Conservation (phyloP, 2,113 vertebrate genomes). For the Potamarius usumacintae region DNA sequence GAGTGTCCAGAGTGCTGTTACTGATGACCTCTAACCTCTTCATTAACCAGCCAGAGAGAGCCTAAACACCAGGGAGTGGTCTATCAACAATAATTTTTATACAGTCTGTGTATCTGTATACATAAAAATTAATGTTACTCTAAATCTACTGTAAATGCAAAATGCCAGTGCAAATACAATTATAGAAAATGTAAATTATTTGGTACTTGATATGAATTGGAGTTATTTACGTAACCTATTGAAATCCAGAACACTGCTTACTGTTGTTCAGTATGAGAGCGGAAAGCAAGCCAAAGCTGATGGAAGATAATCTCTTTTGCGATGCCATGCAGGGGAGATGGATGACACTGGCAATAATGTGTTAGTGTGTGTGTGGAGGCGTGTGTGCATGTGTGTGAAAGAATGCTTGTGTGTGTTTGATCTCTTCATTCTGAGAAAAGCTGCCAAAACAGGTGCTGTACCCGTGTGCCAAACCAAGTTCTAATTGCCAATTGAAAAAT, state of each 20-base stretch:
- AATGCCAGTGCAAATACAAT: neutral
- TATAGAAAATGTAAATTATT: neutral
- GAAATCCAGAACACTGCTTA: neutral
- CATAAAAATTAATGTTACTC: neutral
- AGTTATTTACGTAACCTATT: neutral
- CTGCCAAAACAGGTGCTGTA: conserved; percentile 55
- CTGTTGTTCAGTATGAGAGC: neutral
- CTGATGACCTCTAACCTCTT: conserved; percentile 30
- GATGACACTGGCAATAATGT: conserved; percentile 38
- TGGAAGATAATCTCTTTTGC: conserved; percentile 28
- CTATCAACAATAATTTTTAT: neutral
- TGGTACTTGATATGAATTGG: neutral
- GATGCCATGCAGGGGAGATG: conserved; percentile 41
- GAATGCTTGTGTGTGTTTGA: conserved; percentile 33
- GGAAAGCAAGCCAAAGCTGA: conserved; percentile 44
- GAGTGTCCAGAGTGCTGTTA: conserved; percentile 10
- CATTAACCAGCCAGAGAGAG: conserved; percentile 35
- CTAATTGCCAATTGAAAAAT: conserved; percentile 53
- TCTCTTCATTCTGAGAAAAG: conserved; percentile 45
- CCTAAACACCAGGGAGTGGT: neutral
- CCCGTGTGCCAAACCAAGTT: conserved; percentile 46
- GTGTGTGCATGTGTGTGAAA: conserved; percentile 37
- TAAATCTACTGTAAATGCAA: neutral
- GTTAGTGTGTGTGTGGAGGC: conserved; percentile 6
- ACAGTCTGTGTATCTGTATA: neutral